Evolutionary conservation across 2,888 invertebrate genomes (phyloP), one percentile per base, ranked within the genome.

Genomic region (Pheosia tremula): DNA sequence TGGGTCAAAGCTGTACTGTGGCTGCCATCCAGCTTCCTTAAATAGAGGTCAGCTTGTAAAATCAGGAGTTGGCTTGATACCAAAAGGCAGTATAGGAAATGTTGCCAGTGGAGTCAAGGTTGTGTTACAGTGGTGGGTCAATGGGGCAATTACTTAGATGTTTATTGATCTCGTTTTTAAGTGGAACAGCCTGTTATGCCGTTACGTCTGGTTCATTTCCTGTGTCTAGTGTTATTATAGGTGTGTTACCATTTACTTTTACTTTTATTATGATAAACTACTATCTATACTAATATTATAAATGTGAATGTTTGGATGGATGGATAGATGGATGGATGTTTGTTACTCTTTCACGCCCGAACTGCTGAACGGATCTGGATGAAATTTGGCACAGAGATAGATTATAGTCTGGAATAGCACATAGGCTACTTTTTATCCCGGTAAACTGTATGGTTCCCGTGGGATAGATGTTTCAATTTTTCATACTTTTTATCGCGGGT

Each of bases 1-100:
- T 79, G 67, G 81, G 81, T 78, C 83, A 84, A 83, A 78, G 79
- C 73, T 60, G 68, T 70, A 61, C 74, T 64, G 75, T 84, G 83
- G 80, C 83, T 72, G 38, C 57, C 60, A 69, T 81, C 84, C 84
- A 80, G 80, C 56, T 71, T 73, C 70, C 45, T 56, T 11, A 45
- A 56, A 38, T 11, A 54, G 67, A 80, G 79, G 78, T 75, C 67
- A 73, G 69, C 66, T 68, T 71, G 63, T 24, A 68, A 52, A 38
- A 61, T 60, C 66, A 69, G 71, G 72, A 68, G 61, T 79, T 84
- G 82, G 84, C 80, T 61, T 41, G 59, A 61, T 62, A 79, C 77
- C 82, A 83, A 80, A 74, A 49, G 39, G 24, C 60, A 55, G 45
- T 61, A 62, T 76, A 72, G 71, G 64, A 76, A 72, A 69, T 69